A percentile compares a stretch with the other conserved stretches of the same genome.
These are phyloP conservation scores for Polydrusus cervinus DNA, from an alignment of 2,888 invertebrate species.

Conservation along the genomic window DNA sequence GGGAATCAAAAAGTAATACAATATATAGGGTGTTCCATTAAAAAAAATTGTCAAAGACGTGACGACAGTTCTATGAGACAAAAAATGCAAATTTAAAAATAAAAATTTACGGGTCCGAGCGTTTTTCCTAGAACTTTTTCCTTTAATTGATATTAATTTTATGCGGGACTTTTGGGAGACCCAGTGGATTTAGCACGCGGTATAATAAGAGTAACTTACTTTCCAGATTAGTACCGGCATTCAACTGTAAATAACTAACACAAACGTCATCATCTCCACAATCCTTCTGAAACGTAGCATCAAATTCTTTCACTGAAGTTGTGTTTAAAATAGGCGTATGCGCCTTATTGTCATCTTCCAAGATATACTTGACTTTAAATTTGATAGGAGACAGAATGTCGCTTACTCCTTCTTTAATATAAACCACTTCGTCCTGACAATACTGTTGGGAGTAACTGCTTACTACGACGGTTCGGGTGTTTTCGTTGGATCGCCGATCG, in stretches of 20 bases:
- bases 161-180: too few species aligned
- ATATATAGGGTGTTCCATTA: too few species aligned
- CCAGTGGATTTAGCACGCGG: too few species aligned
- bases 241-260: conserved; percentile 84
- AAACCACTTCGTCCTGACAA: conserved; percentile 87
- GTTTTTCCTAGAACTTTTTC: too few species aligned
- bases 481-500: conserved; percentile 68
- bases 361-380: conserved; percentile 81
- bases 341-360: conserved; percentile 80
- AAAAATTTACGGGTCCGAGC: too few species aligned
- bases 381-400: conserved; percentile 90
- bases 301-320: conserved; percentile 85
- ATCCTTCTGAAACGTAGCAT: conserved; percentile 92
- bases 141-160: too few species aligned
- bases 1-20: too few species aligned
- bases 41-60: too few species aligned
- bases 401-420: conserved; percentile 88
- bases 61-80: too few species aligned
- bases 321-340: conserved; percentile 92
- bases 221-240: conserved; percentile 73
- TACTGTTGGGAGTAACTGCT: conserved; percentile 52
- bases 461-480: conserved; percentile 69
- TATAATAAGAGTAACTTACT: conserved; percentile 66
- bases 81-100: too few species aligned
- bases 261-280: conserved; percentile 92